These are phyloP conservation scores for Orchesellides sinensis DNA, from an alignment of 2,888 invertebrate species.

Conservation along the genomic window DNA sequence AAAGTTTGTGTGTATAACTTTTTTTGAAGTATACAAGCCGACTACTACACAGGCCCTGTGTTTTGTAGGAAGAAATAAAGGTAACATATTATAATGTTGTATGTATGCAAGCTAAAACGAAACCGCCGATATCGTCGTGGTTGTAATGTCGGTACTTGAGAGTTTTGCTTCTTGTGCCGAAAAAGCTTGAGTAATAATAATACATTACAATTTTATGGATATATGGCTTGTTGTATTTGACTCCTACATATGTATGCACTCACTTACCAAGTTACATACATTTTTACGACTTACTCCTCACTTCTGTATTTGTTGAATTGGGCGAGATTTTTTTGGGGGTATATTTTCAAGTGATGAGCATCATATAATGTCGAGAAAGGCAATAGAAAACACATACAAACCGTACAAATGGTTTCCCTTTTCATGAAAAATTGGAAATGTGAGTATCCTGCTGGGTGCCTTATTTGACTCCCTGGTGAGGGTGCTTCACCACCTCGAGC, in stretches of 20 bases:
- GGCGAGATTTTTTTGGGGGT: conserved; percentile 15
- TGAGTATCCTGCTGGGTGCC: conserved; percentile 71
- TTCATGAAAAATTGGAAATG: conserved; percentile 74
- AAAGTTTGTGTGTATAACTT: conserved; percentile 51
- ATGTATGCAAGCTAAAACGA: neutral
- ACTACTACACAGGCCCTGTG: conserved; percentile 15
- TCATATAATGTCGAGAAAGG: conserved; percentile 13
- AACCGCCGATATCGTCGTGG: conserved; percentile 21
- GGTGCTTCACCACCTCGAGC: conserved; percentile 72
- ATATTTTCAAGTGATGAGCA: conserved; percentile 16
- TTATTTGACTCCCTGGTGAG: conserved; percentile 74
- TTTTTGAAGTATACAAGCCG: conserved; percentile 46
- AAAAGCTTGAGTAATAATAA: conserved; percentile 46
- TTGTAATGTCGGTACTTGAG: conserved; percentile 54
- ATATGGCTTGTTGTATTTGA: conserved; percentile 21
- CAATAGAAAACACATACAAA: conserved; percentile 8
- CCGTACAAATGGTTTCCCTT: conserved; percentile 60
- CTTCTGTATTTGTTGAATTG: conserved; percentile 42
- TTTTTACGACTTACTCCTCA: conserved; percentile 54
- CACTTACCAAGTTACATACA: conserved; percentile 40
- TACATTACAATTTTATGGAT: conserved; percentile 20
- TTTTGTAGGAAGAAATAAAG: neutral
- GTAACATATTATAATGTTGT: neutral
- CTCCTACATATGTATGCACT: neutral
- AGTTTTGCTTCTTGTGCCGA: conserved; percentile 45